Evolutionary conservation across 2,797 vertebrate genomes (phyloP).

Genomic region (Sylvilagus floridanus): DNA sequence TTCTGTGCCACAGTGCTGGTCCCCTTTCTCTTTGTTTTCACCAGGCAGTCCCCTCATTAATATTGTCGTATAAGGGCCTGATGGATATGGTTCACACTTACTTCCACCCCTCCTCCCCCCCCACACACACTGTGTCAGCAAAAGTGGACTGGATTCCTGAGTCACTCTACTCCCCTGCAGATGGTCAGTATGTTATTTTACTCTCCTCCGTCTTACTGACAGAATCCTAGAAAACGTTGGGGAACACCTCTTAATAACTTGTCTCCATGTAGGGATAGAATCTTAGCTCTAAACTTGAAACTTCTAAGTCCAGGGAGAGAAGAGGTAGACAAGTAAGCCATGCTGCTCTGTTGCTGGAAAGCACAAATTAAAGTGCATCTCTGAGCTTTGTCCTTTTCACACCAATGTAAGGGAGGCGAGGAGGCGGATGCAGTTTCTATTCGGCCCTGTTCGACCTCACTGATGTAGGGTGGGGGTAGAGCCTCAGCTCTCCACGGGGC

Average conservation of each 20-base stretch:
- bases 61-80: not conserved
- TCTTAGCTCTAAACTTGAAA: not conserved
- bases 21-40: not conserved
- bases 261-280: not conserved
- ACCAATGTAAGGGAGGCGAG: not conserved
- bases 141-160: not conserved
- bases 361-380: not conserved
- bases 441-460: not conserved
- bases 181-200: not conserved
- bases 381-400: not conserved
- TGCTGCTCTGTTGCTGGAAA: not conserved
- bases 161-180: not conserved
- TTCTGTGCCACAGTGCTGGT: no score
- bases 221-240: not conserved
- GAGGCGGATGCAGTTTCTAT: not conserved
- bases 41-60: not conserved
- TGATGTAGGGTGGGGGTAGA: not conserved
- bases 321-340: not conserved
- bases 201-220: not conserved
- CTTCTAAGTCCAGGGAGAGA: not conserved
- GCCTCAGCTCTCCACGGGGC: not conserved
- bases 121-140: not conserved
- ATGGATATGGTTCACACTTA: not conserved
- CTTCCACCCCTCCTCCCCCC: no score
- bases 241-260: not conserved